Evolutionary conservation across 1,140 invertebrate genomes (phyloP), one percentile per base, ranked within the genome.

Genomic region (Drosophila littoralis): DNA sequence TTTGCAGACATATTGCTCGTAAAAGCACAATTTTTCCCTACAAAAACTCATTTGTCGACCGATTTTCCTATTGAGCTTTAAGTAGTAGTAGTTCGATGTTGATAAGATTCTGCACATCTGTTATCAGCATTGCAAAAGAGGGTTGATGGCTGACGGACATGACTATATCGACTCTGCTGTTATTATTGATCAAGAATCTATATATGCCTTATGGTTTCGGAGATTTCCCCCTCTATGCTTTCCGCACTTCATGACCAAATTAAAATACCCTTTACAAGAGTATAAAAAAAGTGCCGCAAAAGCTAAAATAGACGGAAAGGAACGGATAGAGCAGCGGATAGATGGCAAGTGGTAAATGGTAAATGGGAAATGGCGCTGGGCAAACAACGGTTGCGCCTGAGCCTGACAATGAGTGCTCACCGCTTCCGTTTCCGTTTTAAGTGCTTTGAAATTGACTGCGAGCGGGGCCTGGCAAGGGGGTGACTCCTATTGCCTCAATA

Each of bases 351-450:
- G 75, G 48, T 52, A 81, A 72, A 77, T 64, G 66, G 58, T 60
- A 80, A 81, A 59, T 46, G 57, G 22, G 32, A 55, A 38, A n/a
- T 48, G 64, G 64, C 58, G 64, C 55, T 77, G 60, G 78, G 78
- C 77, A 75, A 76, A 81, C 68, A 71, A 75, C 51, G 67, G 77
- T 81, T 68, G 65, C 71, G 60, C 58, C 75, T 79, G 83, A 86
- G 82, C 75, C 63, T 89, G 83, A 88, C 83, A 88, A 88, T 88
- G 84, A 83, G 68, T 77, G 77, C 79, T 89, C 80, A 61, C 79
- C 84, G 70, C 76, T 79, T 88, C 83, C 83, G 84, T 80, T 88
- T 86, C 76, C 83, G 72, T 70, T 79, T 68, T 80, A 83, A 86
- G 76, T 72, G 80, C 79, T 51, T 40, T 52, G 54, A 61, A 74